A percentile compares a stretch with the other conserved stretches of the same genome.
phyloP scores from a whole-genome alignment of 30 jellyfish, hydroid and myxozoan genomes.

The Calvadosia cruxmelitensis region DNA sequence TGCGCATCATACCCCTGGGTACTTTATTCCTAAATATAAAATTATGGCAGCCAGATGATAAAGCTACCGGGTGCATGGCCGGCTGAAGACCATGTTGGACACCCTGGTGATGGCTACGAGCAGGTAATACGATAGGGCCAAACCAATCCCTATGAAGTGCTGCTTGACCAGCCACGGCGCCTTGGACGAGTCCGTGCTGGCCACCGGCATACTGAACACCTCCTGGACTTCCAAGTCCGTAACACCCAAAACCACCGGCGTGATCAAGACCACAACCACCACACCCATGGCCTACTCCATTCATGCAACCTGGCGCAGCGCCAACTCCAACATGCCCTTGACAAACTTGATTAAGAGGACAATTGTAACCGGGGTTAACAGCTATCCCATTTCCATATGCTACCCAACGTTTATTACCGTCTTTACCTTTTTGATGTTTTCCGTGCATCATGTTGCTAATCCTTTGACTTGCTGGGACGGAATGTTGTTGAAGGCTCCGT shows the following conservation, averaged over 20 bases:
- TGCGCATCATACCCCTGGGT: background rate
- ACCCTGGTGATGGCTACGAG: background rate
- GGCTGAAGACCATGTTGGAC: background rate
- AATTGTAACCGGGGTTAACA: background rate
- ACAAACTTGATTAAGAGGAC: conserved; percentile 1
- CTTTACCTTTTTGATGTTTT: background rate
- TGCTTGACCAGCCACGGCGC: conserved; percentile 24
- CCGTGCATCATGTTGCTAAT: too few relatives aligned
- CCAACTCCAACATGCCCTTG: conserved; percentile 10
- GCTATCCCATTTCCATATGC: background rate
- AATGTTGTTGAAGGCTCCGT: background rate
- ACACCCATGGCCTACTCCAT: conserved; percentile 49
- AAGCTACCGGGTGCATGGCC: background rate
- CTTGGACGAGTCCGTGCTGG: conserved; percentile 6
- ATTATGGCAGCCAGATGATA: background rate
- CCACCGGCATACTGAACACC: background rate
- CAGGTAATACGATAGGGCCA: conserved; percentile 6
- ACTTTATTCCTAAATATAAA: background rate
- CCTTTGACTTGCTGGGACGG: background rate
- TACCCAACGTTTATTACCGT: conserved; percentile 1
- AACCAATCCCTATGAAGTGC: conserved; percentile 10
- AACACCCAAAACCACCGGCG: conserved; percentile 25
- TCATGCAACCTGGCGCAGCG: background rate
- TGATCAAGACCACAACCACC: conserved; percentile 32
- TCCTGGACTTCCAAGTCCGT: background rate